These are phyloP conservation scores for Temnopleurus reevesii DNA, from an alignment of 53 echinoderm and acorn worm species.

Conservation along the genomic window DNA sequence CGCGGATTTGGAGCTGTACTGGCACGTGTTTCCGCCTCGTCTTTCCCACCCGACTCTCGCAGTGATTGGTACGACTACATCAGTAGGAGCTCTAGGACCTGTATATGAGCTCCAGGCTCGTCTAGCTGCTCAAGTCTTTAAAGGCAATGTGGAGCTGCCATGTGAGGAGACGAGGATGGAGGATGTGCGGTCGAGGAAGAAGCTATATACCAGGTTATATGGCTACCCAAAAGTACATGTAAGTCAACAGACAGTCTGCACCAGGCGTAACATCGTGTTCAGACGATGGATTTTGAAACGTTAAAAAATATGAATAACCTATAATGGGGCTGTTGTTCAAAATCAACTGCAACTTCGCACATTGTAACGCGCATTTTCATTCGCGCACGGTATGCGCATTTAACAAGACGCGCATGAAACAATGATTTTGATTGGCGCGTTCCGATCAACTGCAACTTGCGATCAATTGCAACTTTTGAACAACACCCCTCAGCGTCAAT, in stretches of 20 bases:
- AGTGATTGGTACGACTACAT: conserved; percentile 55
- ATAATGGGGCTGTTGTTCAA: too few species aligned
- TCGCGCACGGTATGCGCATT: too few species aligned
- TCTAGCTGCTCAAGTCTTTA: conserved; percentile 73
- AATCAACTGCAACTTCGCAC: too few species aligned
- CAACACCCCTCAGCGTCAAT: too few species aligned
- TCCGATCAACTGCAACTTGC: too few species aligned
- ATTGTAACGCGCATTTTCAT: too few species aligned
- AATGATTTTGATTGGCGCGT: too few species aligned
- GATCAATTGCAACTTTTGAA: too few species aligned
- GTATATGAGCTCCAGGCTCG: conserved; percentile 85
- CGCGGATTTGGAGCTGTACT: conserved; percentile 49
- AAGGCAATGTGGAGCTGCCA: conserved; percentile 64
- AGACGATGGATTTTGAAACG: too few species aligned
- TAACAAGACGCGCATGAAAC: too few species aligned
- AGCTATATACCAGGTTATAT: conserved; percentile 29
- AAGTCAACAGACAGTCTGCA: conserved; percentile 26
- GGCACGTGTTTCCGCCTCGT: conserved; percentile 75
- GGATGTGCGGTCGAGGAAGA: conserved; percentile 60
- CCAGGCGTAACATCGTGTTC: too few species aligned
- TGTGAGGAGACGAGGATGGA: conserved; percentile 35
- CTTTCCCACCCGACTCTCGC: conserved; percentile 73
- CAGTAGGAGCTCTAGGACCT: conserved; percentile 68
- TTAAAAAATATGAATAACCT: too few species aligned
- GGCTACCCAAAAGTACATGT: conserved; percentile 72